Evolutionary conservation across 2,113 vertebrate species (phyloP).

Genomic region (Prunella himalayana): DNA sequence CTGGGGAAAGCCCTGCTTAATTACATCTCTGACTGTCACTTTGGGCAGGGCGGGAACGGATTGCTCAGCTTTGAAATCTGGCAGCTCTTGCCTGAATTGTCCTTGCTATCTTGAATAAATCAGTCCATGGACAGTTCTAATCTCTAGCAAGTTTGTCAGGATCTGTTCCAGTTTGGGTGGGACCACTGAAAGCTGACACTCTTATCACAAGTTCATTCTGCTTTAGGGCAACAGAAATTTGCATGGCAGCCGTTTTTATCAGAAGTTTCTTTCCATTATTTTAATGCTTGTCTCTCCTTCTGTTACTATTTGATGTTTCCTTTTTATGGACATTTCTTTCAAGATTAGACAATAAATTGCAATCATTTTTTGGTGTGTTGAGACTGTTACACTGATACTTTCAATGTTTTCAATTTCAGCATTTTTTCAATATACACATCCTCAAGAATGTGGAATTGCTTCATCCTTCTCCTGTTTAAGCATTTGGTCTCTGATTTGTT

Average conservation of each 20-base stretch:
- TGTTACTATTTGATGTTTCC: neutral
- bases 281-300: neutral
- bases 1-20: neutral
- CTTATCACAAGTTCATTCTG: slow-evolving; percentile 5
- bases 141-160: slow-evolving; percentile 12
- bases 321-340: neutral
- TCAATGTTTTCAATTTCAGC: neutral
- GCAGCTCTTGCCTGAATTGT: neutral
- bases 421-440: neutral
- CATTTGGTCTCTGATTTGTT: neutral
- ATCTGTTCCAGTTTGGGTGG: slow-evolving; percentile 19
- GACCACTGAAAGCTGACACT: neutral
- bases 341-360: neutral
- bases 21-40: neutral
- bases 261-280: neutral
- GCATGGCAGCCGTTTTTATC: neutral
- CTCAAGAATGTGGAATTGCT: neutral
- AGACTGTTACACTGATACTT: neutral
- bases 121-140: slow-evolving; percentile 2
- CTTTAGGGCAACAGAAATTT: neutral
- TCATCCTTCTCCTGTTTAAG: neutral
- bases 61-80: neutral
- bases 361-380: neutral
- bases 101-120: slow-evolving; percentile 45
- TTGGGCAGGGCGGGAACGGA: neutral